A percentile compares a stretch with the other conserved stretches of the same genome.
phyloP scores from a whole-genome alignment of 1,140 invertebrate genomes.

The Coptotermes formosanus region DNA sequence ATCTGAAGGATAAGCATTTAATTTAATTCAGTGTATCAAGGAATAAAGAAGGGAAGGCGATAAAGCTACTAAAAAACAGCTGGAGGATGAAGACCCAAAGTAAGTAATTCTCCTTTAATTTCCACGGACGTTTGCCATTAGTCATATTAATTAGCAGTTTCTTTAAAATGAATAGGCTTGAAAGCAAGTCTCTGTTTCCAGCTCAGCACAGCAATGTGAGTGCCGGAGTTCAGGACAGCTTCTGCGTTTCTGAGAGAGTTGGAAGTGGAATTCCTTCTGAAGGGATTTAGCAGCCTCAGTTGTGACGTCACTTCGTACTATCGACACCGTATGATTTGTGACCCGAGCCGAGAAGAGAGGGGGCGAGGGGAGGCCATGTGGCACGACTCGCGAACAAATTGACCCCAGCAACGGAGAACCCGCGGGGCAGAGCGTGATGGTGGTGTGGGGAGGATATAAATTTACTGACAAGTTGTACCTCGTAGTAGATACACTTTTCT shows the following conservation, averaged over 20 bases:
- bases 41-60: too few species aligned
- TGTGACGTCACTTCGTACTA: not conserved
- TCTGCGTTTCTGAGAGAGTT: not conserved
- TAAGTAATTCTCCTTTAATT: too few species aligned
- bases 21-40: too few species aligned
- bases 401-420: not conserved
- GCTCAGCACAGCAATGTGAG: too few species aligned
- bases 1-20: too few species aligned
- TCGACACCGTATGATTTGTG: not conserved
- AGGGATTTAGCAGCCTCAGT: conserved; percentile 8
- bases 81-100: too few species aligned
- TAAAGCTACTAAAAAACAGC: too few species aligned
- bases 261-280: not conserved
- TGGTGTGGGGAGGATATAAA: not conserved
- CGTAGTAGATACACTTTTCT: not conserved
- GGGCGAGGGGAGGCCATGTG: not conserved
- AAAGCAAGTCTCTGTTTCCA: too few species aligned
- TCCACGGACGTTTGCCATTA: too few species aligned
- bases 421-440: not conserved
- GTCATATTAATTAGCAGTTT: too few species aligned
- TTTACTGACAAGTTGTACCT: not conserved
- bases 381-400: not conserved
- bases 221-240: not conserved
- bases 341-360: not conserved
- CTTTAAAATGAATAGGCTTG: too few species aligned